A percentile compares a stretch with the other conserved stretches of the same genome.
These are phyloP conservation scores for Ibycter americanus DNA, from an alignment of 2,797 vertebrate species.

Conservation along the genomic window DNA sequence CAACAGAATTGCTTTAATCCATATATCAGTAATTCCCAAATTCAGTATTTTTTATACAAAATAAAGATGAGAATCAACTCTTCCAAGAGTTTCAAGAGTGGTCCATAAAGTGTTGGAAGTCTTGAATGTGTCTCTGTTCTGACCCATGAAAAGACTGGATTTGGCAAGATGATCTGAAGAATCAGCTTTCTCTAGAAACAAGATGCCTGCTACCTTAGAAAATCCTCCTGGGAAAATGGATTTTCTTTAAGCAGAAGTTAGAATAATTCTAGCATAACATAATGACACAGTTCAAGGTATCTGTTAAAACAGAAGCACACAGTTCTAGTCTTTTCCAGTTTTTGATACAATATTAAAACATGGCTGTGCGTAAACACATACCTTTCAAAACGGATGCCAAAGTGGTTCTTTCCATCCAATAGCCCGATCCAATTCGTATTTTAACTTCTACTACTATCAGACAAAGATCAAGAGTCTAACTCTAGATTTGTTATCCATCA, in stretches of 20 bases:
- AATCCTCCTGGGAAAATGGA: not conserved
- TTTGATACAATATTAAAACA: not conserved
- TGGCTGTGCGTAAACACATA: not conserved
- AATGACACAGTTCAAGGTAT: not conserved
- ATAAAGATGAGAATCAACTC: not conserved
- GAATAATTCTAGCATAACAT: not conserved
- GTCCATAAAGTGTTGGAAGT: not conserved
- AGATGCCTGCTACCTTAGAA: not conserved
- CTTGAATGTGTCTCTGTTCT: not conserved
- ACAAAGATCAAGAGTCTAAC: not conserved
- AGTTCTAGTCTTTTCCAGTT: not conserved
- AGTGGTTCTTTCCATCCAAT: not conserved
- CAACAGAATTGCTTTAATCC: not conserved
- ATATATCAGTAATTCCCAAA: not conserved
- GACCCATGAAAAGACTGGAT: not conserved
- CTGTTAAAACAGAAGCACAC: not conserved
- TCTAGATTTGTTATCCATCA: not conserved
- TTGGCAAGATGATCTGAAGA: not conserved
- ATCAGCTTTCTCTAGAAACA: not conserved
- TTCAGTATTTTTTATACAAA: not conserved
- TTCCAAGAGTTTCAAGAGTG: not conserved
- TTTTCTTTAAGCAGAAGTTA: not conserved
- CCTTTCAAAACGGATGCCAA: not conserved
- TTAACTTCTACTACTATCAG: not conserved
- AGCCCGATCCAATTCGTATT: accelerated